These are phyloP conservation scores for Zootoca vivipara DNA, from an alignment of 2,113 vertebrate genomes.

Conservation along the genomic window DNA sequence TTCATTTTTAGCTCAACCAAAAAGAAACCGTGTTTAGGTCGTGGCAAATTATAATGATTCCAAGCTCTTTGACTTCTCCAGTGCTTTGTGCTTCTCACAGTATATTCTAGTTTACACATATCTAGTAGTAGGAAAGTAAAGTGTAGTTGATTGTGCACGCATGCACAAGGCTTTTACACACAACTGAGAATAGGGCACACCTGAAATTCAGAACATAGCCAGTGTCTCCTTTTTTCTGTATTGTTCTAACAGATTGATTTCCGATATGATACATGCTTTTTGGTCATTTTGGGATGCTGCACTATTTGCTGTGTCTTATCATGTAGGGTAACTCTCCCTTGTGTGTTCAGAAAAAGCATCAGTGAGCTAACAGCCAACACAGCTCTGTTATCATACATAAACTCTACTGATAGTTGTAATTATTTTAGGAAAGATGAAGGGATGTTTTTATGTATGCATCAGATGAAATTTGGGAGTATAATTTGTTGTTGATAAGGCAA, in stretches of 20 bases:
- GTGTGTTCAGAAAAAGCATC: background rate
- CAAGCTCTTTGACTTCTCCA: background rate
- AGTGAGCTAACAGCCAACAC: background rate
- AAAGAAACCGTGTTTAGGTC: no score
- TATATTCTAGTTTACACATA: background rate
- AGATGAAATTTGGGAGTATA: constrained; percentile 2
- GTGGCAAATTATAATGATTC: background rate
- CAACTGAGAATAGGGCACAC: background rate
- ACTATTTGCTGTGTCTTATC: background rate
- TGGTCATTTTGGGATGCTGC: background rate
- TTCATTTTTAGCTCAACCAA: no score
- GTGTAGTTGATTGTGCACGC: background rate
- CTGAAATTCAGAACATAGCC: background rate
- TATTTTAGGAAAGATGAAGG: background rate
- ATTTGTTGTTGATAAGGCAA: background rate
- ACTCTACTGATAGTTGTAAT: background rate
- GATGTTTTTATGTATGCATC: constrained; percentile 1
- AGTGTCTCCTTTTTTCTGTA: background rate
- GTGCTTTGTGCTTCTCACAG: background rate
- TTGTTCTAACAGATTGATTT: background rate
- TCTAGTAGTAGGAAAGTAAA: background rate
- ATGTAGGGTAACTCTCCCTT: background rate
- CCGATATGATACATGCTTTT: background rate
- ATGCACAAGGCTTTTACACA: background rate
- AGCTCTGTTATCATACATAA: background rate